A percentile compares a stretch with the other conserved stretches of the same genome.
Evolutionary conservation across 2,888 invertebrate species (phyloP).

Genomic region (Eulithis testata): DNA sequence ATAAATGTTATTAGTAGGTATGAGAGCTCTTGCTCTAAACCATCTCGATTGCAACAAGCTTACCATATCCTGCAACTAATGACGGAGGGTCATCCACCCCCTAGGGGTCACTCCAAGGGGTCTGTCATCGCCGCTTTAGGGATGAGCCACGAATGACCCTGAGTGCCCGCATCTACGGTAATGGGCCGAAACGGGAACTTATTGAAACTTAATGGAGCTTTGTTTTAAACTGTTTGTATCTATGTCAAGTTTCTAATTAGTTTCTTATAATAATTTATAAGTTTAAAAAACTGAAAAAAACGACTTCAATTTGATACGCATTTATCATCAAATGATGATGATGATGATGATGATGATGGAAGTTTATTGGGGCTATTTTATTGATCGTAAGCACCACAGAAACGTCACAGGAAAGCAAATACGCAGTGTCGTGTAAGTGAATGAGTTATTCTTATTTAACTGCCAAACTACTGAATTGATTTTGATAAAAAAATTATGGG

Average conservation of each 20-base stretch:
- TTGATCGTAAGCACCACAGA: no score
- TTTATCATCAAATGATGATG: no score
- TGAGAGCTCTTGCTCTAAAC: constrained; percentile 36
- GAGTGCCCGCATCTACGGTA: constrained; percentile 50
- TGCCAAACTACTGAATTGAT: no score
- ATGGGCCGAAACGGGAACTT: constrained; percentile 43
- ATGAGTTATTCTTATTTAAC: no score
- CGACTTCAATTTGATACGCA: no score
- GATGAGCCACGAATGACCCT: constrained; percentile 50
- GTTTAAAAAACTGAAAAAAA: no score
- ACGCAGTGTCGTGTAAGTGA: no score
- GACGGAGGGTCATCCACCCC: constrained; percentile 50
- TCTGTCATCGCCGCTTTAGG: constrained; percentile 55
- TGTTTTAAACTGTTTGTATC: constrained; percentile 41
- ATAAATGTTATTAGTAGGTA: background rate
- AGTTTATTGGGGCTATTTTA: no score
- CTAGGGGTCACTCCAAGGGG: constrained; percentile 34
- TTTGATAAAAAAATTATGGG: no score
- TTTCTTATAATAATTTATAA: no score
- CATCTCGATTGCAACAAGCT: constrained; percentile 55
- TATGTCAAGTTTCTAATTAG: background rate
- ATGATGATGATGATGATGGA: no score
- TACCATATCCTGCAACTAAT: constrained; percentile 64
- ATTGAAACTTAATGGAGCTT: constrained; percentile 43
- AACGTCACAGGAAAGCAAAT: no score